These are phyloP conservation scores for Spilarctia lutea DNA, from an alignment of 2,888 invertebrate species.

Conservation along the genomic window DNA sequence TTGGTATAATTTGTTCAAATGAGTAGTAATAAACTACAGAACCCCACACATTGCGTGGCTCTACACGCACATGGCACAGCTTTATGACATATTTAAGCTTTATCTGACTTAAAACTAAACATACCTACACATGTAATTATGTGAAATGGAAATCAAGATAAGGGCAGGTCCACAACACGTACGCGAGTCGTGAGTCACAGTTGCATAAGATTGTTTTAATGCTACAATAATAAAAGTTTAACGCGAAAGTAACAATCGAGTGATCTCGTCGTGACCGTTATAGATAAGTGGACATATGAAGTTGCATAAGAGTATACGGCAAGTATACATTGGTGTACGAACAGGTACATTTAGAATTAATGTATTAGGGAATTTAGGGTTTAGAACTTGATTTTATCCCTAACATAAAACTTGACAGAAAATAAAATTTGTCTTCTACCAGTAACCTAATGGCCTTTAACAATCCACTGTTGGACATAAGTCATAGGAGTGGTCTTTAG, in stretches of 20 bases:
- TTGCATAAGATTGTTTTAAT: constrained; percentile 62
- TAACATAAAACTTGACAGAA: no score
- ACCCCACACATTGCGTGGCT: neutral
- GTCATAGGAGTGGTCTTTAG: no score
- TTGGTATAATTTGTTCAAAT: neutral
- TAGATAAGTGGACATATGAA: constrained; percentile 75
- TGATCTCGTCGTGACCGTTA: constrained; percentile 71
- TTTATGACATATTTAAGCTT: constrained; percentile 6
- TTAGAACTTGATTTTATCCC: neutral
- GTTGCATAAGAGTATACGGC: constrained; percentile 58
- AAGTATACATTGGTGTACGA: neutral
- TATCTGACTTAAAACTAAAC: constrained; percentile 5
- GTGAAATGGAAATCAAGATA: constrained; percentile 51
- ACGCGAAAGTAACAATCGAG: constrained; percentile 65
- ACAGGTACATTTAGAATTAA: neutral
- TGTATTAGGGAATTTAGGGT: neutral
- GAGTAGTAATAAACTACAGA: neutral
- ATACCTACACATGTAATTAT: constrained; percentile 23
- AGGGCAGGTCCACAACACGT: constrained; percentile 61
- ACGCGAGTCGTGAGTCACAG: constrained; percentile 61
- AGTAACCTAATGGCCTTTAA: no score
- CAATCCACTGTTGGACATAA: no score
- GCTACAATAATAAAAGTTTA: constrained; percentile 71
- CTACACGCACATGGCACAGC: neutral
- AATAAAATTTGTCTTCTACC: no score